These are phyloP conservation scores for Tiliqua scincoides DNA, from an alignment of 2,113 vertebrate genomes.

Conservation along the genomic window DNA sequence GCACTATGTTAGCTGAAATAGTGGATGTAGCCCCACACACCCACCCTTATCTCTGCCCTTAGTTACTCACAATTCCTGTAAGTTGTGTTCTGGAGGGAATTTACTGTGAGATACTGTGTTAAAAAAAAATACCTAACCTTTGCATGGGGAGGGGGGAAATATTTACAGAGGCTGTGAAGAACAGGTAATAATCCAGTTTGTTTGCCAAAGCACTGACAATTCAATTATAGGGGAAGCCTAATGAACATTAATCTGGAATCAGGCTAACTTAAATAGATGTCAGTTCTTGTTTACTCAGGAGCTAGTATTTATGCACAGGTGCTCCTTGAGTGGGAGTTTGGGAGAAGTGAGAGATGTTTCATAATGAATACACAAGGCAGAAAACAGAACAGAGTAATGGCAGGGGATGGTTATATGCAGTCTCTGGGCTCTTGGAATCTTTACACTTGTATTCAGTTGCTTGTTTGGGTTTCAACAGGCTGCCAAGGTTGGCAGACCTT, in stretches of 20 bases:
- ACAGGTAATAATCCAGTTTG: not conserved
- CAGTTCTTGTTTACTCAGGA: not conserved
- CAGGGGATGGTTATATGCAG: not conserved
- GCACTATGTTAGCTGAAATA: not conserved
- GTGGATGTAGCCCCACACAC: too few relatives aligned
- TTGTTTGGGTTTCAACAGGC: not conserved
- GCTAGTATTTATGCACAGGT: not conserved
- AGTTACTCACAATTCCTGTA: not conserved
- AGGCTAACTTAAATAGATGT: not conserved
- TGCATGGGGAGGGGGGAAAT: not conserved
- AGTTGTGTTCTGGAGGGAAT: not conserved
- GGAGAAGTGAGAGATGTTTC: not conserved
- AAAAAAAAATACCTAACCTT: not conserved
- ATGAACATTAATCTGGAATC: not conserved
- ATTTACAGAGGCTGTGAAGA: not conserved
- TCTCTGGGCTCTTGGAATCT: not conserved
- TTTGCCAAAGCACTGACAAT: not conserved
- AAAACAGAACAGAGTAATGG: not conserved
- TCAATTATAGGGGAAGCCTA: constrained; percentile 1
- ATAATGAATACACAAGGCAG: not conserved
- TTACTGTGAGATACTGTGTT: not conserved
- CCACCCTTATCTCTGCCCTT: not conserved
- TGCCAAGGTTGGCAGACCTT: not conserved
- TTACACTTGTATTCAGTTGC: not conserved
- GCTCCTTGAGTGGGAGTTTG: not conserved